A percentile compares a stretch with the other conserved stretches of the same genome.
Conservation (phyloP, 2,113 vertebrate genomes). For the Macquaria australasica region DNA sequence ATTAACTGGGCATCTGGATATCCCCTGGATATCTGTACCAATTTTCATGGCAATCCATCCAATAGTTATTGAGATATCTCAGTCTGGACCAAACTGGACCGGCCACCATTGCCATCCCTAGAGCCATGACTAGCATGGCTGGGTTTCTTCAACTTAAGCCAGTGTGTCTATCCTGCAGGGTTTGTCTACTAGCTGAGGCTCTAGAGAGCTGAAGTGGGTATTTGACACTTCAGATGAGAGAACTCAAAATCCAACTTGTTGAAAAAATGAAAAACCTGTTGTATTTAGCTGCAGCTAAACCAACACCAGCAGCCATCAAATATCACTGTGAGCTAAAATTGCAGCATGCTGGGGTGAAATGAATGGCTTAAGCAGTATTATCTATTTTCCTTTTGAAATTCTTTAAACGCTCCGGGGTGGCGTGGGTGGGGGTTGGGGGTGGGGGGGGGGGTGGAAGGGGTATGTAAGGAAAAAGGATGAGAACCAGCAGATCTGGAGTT, state of each 20-base stretch:
- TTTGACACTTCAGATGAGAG: background rate
- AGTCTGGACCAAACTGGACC: background rate
- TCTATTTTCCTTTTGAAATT: background rate
- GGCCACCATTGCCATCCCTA: background rate
- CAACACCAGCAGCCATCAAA: background rate
- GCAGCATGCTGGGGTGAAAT: conserved; percentile 4
- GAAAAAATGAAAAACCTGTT: background rate
- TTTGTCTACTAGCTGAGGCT: background rate
- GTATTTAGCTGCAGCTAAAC: background rate
- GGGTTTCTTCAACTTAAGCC: background rate
- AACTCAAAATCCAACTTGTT: background rate
- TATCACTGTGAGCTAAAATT: background rate
- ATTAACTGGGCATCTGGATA: background rate
- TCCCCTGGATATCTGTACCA: background rate
- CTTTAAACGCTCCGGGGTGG: background rate
- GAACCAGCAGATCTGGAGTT: conserved; percentile 14
- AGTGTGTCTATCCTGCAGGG: too few relatives aligned
- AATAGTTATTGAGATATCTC: background rate
- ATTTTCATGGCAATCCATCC: background rate
- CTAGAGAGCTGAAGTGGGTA: background rate
- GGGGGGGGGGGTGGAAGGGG: too few relatives aligned
- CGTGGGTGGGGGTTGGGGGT: too few relatives aligned
- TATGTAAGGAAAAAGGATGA: conserved; percentile 11
- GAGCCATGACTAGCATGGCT: background rate
- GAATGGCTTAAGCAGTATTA: background rate